Base-by-base conservation (phyloP, 2,797 vertebrate species). In the Dryobates pubescens region DNA sequence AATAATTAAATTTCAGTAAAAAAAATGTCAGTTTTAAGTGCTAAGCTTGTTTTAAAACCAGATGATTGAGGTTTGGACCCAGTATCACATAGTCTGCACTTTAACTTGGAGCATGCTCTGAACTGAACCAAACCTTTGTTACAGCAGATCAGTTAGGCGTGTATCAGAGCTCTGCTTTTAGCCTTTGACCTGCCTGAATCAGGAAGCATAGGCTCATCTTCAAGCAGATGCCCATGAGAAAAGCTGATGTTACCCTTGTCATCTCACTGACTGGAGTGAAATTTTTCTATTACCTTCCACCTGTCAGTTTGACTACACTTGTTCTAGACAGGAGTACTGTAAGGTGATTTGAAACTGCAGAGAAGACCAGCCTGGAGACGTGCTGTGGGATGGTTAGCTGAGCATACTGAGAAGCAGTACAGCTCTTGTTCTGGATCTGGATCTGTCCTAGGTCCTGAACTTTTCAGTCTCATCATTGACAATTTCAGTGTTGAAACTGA, bases 391-490 rank as follows among this genome's bases (percentile, higher is more conserved):
- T 16, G 4, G 6, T 6, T 9, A 1, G 3, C 10, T 73, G 43
- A 36, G 17, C 7, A 1, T 4, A 3, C 0, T 0, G 24, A 14
- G 26, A 61, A 38, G 36, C n/a, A 15, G 43, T 41, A 38, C 4
- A 7, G 19, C 3, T 12, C n/a, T 20, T 61, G 7, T 27, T 53
- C 5, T 59, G 22, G 9, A 0, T 49, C 36, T 69, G 89, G 92
- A 92, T 91, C 94, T 96, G 93, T 96, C 95, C 95, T 36, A 57
- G 93, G 94, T 95, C 18, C 95, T 96, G 95, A 94, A 94, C 18
- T 2, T 0, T 7, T 4, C 14, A 1, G 5, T 26, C 23, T 34
- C 1, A 0, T 27, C 14, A 1, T 3, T 24, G 36, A 5, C 16
- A 8, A 3, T 20, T 88, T 69, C 43, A 8, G 9, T 5, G 9